Evolutionary conservation across 2,113 vertebrate species (phyloP).

Genomic region (Athene noctua): DNA sequence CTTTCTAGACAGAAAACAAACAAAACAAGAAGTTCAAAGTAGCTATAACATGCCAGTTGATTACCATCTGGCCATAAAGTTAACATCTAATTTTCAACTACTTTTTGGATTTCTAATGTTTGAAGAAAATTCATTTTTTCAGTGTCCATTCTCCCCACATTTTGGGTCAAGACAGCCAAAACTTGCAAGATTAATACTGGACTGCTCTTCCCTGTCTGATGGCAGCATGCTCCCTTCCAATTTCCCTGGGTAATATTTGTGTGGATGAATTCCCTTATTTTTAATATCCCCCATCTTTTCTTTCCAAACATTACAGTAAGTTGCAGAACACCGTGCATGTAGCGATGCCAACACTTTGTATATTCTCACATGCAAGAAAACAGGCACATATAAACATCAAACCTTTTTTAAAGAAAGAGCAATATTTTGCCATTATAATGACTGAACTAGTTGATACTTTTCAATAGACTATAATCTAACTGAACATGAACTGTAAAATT

Average conservation of each 20-base stretch:
- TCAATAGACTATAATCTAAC: neutral
- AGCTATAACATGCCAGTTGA: neutral
- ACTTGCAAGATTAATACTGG: neutral
- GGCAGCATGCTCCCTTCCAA: neutral
- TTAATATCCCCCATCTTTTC: neutral
- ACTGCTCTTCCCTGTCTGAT: neutral
- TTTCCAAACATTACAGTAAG: neutral
- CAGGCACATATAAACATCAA: neutral
- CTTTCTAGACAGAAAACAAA: neutral
- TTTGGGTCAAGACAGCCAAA: neutral
- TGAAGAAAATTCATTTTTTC: neutral
- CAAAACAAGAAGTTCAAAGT: neutral
- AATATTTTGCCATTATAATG: neutral
- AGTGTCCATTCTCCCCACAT: neutral
- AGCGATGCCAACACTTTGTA: neutral
- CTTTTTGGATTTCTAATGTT: neutral
- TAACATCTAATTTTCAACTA: neutral
- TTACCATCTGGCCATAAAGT: neutral
- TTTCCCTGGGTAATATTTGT: neutral
- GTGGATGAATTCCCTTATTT: neutral
- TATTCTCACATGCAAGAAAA: neutral
- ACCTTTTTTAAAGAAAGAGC: neutral
- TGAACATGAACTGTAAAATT: neutral
- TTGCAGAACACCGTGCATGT: neutral
- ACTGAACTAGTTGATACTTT: neutral